phyloP scores from a whole-genome alignment of 2,797 vertebrate species.

The Paguma larvata region DNA sequence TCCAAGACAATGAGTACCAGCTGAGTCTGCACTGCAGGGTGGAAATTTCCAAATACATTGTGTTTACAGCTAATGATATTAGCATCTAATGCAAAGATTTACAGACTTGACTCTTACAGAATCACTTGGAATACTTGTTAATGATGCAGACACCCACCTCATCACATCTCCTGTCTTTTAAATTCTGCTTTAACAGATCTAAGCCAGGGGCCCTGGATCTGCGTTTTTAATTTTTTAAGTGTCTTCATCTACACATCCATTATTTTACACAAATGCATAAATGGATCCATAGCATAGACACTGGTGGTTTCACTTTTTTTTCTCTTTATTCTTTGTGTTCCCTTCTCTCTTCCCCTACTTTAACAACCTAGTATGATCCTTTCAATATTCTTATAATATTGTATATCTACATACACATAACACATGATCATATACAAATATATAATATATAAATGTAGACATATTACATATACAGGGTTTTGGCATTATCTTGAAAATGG shows the following conservation, averaged over 20 bases:
- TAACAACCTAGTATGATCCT: background rate
- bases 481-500: conserved; percentile 26
- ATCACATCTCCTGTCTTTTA: background rate
- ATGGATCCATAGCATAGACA: background rate
- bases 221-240: background rate
- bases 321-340: background rate
- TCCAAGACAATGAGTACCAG: conserved; percentile 59
- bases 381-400: conserved; percentile 28
- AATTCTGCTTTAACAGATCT: background rate
- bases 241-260: background rate
- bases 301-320: background rate
- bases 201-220: background rate
- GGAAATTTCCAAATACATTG: conserved; percentile 61
- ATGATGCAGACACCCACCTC: background rate
- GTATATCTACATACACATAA: background rate
- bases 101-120: conserved; percentile 17
- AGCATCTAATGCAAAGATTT: conserved; percentile 30
- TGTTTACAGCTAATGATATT: conserved; percentile 24
- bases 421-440: background rate
- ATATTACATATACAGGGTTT: background rate
- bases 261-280: conserved; percentile 27
- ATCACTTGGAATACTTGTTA: conserved; percentile 42
- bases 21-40: conserved; percentile 41
- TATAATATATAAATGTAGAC: background rate
- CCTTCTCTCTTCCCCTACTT: background rate